Base-by-base conservation (phyloP, 2,888 invertebrate species). In the Rhamphomyia laevipes region DNA sequence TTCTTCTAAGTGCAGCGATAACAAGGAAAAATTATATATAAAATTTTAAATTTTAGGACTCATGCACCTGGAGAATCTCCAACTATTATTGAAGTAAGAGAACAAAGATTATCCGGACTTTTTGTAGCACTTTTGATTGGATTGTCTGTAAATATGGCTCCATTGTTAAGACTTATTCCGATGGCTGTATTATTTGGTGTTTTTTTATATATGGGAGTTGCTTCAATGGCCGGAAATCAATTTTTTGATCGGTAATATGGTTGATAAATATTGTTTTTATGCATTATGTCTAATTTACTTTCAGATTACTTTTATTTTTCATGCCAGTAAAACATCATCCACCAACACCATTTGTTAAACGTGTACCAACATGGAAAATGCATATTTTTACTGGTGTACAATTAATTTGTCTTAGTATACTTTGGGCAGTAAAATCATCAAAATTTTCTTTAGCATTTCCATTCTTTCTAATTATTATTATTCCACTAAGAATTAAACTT, bases 241-340 rank as follows among this genome's bases (percentile, higher is more conserved):
- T 80, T 94, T 64, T 86, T 91, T 70, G 88, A 92, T 60, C 76
- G 58, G 56, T 58, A 46, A 43, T 23, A 7, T 18, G 2, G 23
- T n/a, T 13, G 33, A 33, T 5, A 35, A 35, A 35, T 30, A 35
- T 35, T 35, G 13, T n/a, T 35, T 18, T 18, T 35, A 31, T 13
- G n/a, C 17, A 15, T n/a, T 35, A 16, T 11, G 16, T 21, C 23
- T 46, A 4, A 27, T 23, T 6, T 33, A 27, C 31, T 42, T 30
- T 37, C 31, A 35, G 17, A 17, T 44, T 42, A 17, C 38, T 56
- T 57, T 74, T 94, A 42, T 77, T 92, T 56, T 81, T 93, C 62
- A 89, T 91, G 79, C 93, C 93, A 0, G 86, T 86, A 13, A 93
- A 93, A 67, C 89, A 94, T 71, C 91, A 93, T 67, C 90, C 92